Percentiles rank a stretch among this genome's conserved stretches.
These are phyloP conservation scores for Tokudaia tokunoshimensis DNA, from an alignment of 2,797 vertebrate species.

Conservation along the genomic window DNA sequence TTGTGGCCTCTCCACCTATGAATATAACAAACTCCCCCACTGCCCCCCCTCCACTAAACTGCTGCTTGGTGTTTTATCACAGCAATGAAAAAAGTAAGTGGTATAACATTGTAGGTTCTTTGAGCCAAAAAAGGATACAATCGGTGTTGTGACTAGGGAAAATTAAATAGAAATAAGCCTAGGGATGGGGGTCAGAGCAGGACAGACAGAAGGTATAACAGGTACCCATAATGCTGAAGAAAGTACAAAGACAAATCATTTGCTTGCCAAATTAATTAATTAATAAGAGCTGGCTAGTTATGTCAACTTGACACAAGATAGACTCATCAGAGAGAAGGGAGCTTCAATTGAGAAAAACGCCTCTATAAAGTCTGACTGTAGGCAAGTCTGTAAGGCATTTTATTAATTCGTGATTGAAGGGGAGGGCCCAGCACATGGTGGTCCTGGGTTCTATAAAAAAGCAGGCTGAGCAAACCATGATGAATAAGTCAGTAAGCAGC, in stretches of 20 bases:
- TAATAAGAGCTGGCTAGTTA: neutral
- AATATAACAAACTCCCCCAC: neutral
- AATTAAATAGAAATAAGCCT: slow-evolving; percentile 38
- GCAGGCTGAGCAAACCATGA: neutral
- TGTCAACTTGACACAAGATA: neutral
- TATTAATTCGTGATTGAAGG: neutral
- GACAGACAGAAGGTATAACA: neutral
- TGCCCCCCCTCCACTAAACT: neutral
- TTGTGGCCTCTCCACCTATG: neutral
- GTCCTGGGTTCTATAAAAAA: neutral
- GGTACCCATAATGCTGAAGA: neutral
- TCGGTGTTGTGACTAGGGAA: slow-evolving; percentile 1
- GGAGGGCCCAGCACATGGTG: neutral
- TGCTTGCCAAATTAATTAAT: neutral
- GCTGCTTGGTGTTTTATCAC: neutral
- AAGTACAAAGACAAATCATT: slow-evolving; percentile 1
- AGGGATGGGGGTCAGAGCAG: neutral
- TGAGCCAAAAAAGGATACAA: neutral
- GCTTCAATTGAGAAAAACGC: neutral
- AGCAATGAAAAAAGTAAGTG: neutral
- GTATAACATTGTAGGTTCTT: neutral
- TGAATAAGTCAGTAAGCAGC: neutral
- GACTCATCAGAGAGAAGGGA: neutral
- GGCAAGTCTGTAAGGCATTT: neutral
- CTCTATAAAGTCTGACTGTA: neutral